These are phyloP conservation scores for Drosophila nigricruria DNA, from an alignment of 2,888 invertebrate species.

Conservation along the genomic window DNA sequence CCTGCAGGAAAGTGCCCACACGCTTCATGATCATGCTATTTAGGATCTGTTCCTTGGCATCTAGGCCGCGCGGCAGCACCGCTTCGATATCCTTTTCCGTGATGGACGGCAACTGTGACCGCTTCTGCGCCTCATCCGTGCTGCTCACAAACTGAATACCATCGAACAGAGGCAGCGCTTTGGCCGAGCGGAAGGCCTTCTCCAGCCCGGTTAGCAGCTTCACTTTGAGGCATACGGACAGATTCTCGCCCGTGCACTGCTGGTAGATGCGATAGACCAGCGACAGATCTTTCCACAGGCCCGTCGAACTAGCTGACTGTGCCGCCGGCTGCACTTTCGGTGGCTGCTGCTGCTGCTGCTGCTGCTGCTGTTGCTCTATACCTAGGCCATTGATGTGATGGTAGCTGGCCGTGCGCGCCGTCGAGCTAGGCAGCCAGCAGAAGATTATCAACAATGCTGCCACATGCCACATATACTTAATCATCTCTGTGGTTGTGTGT, in stretches of 20 bases:
- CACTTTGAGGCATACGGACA: constrained; percentile 90
- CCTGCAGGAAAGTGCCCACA: constrained; percentile 90
- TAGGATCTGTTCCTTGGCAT: constrained; percentile 90
- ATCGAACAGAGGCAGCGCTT: constrained; percentile 89
- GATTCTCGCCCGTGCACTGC: constrained; percentile 90
- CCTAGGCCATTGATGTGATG: constrained; percentile 67
- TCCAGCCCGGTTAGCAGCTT: constrained; percentile 92
- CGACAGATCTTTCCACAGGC: constrained; percentile 87
- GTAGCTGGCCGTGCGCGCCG: constrained; percentile 73
- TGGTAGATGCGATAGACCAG: constrained; percentile 92
- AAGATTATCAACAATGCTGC: constrained; percentile 73
- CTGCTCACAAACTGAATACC: constrained; percentile 92
- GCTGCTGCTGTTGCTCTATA: constrained; percentile 33
- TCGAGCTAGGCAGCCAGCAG: constrained; percentile 63
- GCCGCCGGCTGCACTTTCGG: constrained; percentile 17
- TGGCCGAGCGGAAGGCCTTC: constrained; percentile 88
- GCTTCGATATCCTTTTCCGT: constrained; percentile 89
- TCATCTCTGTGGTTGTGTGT: constrained; percentile 62
- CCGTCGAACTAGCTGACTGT: constrained; percentile 48
- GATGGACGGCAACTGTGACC: constrained; percentile 47
- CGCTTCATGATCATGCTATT: constrained; percentile 91
- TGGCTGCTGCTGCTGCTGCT: constrained; percentile 22
- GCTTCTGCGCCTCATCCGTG: constrained; percentile 75
- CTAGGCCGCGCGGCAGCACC: constrained; percentile 90
- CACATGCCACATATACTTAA: constrained; percentile 81